These are phyloP conservation scores for Ranitomeya variabilis DNA, from an alignment of 2,113 vertebrate species.

Conservation along the genomic window DNA sequence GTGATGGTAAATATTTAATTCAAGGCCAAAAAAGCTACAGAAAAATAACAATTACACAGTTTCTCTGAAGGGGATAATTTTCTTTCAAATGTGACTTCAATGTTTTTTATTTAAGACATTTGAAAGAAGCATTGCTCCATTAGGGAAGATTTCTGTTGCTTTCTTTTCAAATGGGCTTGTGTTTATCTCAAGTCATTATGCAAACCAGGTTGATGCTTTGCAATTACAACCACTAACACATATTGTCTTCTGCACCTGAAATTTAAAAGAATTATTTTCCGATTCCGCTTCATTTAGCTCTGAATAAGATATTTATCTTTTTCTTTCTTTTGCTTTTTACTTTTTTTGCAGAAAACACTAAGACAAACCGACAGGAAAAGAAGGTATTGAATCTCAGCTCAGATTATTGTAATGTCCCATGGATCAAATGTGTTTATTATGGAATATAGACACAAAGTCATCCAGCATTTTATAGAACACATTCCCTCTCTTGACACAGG, in stretches of 20 bases:
- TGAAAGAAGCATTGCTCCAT: conserved; percentile 10
- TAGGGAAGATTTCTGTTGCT: neutral
- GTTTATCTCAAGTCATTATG: conserved; percentile 4
- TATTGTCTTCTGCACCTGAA: neutral
- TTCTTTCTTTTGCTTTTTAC: neutral
- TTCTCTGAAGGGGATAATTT: neutral
- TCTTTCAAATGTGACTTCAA: neutral
- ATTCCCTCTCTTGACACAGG: conserved; percentile 29
- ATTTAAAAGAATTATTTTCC: conserved; percentile 20
- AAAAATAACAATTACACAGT: neutral
- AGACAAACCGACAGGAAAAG: conserved; percentile 10
- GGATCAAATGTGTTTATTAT: conserved; percentile 22
- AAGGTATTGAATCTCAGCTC: neutral
- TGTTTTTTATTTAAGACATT: neutral
- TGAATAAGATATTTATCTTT: conserved; percentile 11
- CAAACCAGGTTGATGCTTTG: conserved; percentile 10
- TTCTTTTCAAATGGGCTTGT: conserved; percentile 21
- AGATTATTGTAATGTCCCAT: neutral
- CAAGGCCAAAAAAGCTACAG: neutral
- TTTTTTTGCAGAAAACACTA: neutral
- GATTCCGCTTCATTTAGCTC: neutral
- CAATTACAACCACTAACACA: conserved; percentile 21
- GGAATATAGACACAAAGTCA: conserved; percentile 10
- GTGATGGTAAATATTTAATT: neutral
- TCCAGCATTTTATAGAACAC: conserved; percentile 33